phyloP scores from a whole-genome alignment of 2,797 vertebrate species.

The Alca torda region DNA sequence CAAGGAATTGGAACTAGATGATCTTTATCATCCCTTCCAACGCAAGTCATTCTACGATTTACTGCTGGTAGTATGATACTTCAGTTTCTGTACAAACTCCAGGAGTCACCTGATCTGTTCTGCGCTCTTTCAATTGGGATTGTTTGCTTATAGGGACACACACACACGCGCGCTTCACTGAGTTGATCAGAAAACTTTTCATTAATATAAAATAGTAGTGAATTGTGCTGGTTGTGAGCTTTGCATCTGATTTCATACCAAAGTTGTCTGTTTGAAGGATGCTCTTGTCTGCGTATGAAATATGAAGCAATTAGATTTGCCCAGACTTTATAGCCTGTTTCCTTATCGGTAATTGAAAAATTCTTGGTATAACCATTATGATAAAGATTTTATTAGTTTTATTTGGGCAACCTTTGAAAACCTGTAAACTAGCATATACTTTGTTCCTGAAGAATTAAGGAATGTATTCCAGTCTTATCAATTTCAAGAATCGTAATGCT shows the following conservation, averaged over 20 bases:
- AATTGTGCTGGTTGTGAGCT: not conserved
- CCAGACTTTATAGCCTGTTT: conserved; percentile 4
- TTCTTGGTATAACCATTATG: not conserved
- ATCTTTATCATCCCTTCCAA: not conserved
- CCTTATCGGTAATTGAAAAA: conserved; percentile 17
- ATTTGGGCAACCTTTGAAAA: conserved; percentile 44
- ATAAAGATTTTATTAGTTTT: conserved; percentile 43
- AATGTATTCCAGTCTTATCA: not conserved
- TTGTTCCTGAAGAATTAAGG: conserved; percentile 4
- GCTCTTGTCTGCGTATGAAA: not conserved
- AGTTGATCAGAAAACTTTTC: not conserved
- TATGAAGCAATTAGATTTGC: not conserved
- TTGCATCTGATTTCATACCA: not conserved
- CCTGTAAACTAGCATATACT: not conserved
- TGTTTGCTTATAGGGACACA: not conserved
- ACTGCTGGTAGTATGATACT: too few species aligned
- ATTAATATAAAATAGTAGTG: not conserved
- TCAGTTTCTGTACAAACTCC: not conserved
- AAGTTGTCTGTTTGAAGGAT: not conserved
- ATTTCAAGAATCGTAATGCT: not conserved
- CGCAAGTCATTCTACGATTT: not conserved
- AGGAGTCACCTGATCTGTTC: not conserved
- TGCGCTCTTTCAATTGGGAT: not conserved
- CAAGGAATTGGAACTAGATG: not conserved
- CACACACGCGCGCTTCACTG: not conserved